Percentiles rank a stretch among this genome's conserved stretches.
Evolutionary conservation across 2,113 vertebrate species (phyloP).

Genomic region (human): GRCh38 chr2:227387501-227388000

Average conservation of each 20-base stretch:
- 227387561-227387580: too few species aligned
- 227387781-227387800: too few species aligned
- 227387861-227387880: too few species aligned
- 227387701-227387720: not conserved
- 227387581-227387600: not conserved
- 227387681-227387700: not conserved
- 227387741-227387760: too few species aligned
- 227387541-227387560: too few species aligned
- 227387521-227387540: rapidly evolving
- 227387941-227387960: not conserved
- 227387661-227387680: rapidly evolving
- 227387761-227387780: too few species aligned
- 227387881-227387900: not conserved
- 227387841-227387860: too few species aligned
- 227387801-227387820: too few species aligned
- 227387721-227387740: not conserved
- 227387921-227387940: not conserved
- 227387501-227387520: too few species aligned
- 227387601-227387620: not conserved
- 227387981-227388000: not conserved
- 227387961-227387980: not conserved
- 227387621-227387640: not conserved
- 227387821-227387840: too few species aligned
- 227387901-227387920: rapidly evolving
- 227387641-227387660: not conserved